Percentiles rank a stretch among this genome's conserved stretches.
Evolutionary conservation across 2,797 vertebrate genomes (phyloP).

Genomic region (Capromys pilorides): DNA sequence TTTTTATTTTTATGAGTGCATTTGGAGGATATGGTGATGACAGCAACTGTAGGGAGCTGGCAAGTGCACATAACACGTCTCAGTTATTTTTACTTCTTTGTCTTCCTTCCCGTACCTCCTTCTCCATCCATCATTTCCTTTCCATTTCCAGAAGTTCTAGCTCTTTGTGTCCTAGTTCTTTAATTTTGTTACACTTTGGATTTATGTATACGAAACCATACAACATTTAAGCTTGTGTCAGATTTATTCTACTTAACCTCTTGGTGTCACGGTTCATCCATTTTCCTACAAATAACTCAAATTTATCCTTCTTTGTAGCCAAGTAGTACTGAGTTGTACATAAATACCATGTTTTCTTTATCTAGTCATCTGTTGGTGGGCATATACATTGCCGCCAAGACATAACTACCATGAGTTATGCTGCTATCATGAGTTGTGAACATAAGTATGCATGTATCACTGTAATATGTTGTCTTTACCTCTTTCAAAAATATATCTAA

Average conservation of each 20-base stretch:
- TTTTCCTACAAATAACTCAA: not conserved
- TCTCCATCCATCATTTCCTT: not conserved
- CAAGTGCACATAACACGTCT: fast-evolving
- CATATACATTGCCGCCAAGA: not conserved
- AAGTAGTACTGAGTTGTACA: not conserved
- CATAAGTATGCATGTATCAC: not conserved
- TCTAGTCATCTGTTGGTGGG: not conserved
- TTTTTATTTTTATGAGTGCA: not conserved
- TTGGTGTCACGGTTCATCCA: not conserved
- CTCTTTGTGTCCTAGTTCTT: not conserved
- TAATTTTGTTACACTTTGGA: not conserved
- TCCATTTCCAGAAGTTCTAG: not conserved
- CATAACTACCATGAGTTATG: not conserved
- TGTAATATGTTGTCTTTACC: not conserved
- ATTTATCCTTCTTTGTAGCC: not conserved
- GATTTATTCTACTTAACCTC: not conserved
- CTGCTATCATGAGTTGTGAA: not conserved
- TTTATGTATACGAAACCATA: not conserved
- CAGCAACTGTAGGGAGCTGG: not conserved
- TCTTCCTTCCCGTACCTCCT: not conserved
- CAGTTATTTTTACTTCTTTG: not conserved
- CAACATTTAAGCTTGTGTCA: not conserved
- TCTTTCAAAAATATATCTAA: not conserved
- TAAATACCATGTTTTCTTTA: not conserved
- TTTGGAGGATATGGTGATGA: not conserved